These are phyloP conservation scores for Diplosoma virens DNA, from an alignment of 23 tunicate species.

Conservation along the genomic window DNA sequence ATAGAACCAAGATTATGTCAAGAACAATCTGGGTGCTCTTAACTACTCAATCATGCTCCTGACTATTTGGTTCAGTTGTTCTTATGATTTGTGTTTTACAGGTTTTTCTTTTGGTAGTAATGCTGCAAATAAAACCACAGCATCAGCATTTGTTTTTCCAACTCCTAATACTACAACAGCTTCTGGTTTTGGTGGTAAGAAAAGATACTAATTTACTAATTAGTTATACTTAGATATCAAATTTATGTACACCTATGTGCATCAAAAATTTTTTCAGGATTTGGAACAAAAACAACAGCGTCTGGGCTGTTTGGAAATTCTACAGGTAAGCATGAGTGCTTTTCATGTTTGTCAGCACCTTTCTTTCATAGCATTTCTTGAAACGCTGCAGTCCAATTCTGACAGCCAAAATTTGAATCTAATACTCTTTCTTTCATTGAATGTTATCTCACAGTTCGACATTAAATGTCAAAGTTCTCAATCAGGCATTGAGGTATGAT, in stretches of 20 bases:
- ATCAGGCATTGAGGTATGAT: not conserved
- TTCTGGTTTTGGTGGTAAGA: constrained; percentile 1
- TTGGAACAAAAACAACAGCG: constrained; percentile 58
- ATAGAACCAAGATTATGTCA: too few species aligned
- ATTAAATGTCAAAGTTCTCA: not conserved
- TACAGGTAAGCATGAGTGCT: not conserved
- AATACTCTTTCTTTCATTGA: too few species aligned
- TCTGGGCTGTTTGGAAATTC: constrained; percentile 43
- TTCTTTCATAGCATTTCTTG: too few species aligned
- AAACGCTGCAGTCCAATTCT: too few species aligned
- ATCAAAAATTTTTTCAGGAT: constrained; percentile 20
- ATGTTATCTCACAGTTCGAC: too few species aligned
- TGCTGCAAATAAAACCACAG: constrained; percentile 9
- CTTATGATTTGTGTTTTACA: too few species aligned
- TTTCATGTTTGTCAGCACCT: not conserved
- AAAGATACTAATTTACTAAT: not conserved
- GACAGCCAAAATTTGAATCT: too few species aligned
- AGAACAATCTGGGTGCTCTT: too few species aligned
- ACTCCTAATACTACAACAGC: constrained; percentile 2
- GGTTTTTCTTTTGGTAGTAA: constrained; percentile 21
- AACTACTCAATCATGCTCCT: too few species aligned
- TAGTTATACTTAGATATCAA: not conserved
- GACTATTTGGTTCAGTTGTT: too few species aligned
- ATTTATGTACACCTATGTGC: not conserved
- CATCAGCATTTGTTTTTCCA: constrained; percentile 25